These are phyloP conservation scores for Xenops minutus DNA, from an alignment of 2,797 vertebrate species.

Conservation along the genomic window DNA sequence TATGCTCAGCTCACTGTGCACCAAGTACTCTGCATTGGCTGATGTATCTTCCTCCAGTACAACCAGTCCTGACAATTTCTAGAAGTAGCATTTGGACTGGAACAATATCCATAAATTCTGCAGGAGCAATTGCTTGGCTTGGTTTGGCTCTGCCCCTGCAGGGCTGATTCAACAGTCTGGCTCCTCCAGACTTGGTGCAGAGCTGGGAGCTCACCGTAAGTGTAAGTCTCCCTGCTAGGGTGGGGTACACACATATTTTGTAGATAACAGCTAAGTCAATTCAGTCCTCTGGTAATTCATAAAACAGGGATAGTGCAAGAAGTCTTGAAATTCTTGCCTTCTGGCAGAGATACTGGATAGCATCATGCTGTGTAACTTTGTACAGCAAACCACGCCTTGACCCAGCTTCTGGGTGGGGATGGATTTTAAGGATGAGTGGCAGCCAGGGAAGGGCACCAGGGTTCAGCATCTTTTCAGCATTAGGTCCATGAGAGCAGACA, in stretches of 20 bases:
- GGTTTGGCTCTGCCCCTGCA: not conserved
- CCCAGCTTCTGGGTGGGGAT: not conserved
- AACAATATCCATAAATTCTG: not conserved
- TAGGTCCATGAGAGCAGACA: not conserved
- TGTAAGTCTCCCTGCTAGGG: not conserved
- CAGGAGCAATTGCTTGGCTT: not conserved
- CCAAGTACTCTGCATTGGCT: not conserved
- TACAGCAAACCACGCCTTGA: not conserved
- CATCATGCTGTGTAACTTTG: not conserved
- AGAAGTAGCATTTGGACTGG: not conserved
- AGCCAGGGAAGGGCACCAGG: not conserved
- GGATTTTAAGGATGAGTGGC: not conserved
- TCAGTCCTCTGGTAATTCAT: not conserved
- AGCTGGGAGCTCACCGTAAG: not conserved
- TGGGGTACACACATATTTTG: constrained; percentile 5
- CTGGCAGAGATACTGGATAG: not conserved
- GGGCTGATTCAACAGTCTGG: not conserved
- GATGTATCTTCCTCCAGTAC: rapidly evolving
- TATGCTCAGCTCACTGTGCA: not conserved
- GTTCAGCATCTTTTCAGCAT: not conserved
- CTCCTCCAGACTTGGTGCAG: not conserved
- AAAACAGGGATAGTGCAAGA: not conserved
- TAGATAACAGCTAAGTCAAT: not conserved
- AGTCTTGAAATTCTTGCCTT: not conserved
- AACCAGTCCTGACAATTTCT: not conserved